Percentiles rank a stretch among this genome's conserved stretches.
phyloP scores from a whole-genome alignment of 1,140 invertebrate genomes.

The Drosophila erecta region DNA sequence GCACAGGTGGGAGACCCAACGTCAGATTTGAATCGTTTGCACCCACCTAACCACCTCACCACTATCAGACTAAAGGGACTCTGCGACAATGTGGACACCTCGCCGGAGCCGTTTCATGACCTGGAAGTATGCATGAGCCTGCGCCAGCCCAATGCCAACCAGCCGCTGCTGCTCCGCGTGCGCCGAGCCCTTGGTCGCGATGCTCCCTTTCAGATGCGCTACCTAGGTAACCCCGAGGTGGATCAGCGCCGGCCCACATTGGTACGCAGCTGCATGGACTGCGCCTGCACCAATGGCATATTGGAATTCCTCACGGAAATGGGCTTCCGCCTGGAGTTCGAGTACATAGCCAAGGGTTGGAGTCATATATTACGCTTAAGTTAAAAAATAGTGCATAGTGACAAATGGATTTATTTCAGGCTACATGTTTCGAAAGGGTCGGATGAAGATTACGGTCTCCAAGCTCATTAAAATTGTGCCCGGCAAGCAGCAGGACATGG shows the following conservation, averaged over 20 bases:
- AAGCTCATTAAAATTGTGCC: constrained; percentile 96
- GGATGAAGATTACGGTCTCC: constrained; percentile 98
- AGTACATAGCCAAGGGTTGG: constrained; percentile 94
- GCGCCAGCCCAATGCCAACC: constrained; percentile 86
- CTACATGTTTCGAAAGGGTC: constrained; percentile 97
- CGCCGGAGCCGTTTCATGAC: constrained; percentile 96
- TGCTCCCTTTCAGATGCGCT: constrained; percentile 94
- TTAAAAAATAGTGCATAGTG: too few species aligned
- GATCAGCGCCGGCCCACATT: constrained; percentile 96
- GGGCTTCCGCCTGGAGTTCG: constrained; percentile 95
- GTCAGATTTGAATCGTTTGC: too few species aligned
- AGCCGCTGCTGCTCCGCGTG: constrained; percentile 89
- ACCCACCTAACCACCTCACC: too few species aligned
- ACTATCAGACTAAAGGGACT: constrained; percentile 90
- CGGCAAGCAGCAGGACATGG: constrained; percentile 88
- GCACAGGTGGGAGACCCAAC: constrained; percentile 86
- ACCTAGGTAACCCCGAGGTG: constrained; percentile 95
- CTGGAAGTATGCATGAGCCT: constrained; percentile 94
- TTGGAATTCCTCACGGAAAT: constrained; percentile 96
- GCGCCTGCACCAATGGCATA: constrained; percentile 94
- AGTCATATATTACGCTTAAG: background rate
- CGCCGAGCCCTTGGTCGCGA: constrained; percentile 90
- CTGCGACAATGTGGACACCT: constrained; percentile 96
- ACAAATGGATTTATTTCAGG: constrained; percentile 84
- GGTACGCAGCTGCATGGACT: constrained; percentile 95